phyloP scores from a whole-genome alignment of 2,888 invertebrate species.

The Biston stratarius region DNA sequence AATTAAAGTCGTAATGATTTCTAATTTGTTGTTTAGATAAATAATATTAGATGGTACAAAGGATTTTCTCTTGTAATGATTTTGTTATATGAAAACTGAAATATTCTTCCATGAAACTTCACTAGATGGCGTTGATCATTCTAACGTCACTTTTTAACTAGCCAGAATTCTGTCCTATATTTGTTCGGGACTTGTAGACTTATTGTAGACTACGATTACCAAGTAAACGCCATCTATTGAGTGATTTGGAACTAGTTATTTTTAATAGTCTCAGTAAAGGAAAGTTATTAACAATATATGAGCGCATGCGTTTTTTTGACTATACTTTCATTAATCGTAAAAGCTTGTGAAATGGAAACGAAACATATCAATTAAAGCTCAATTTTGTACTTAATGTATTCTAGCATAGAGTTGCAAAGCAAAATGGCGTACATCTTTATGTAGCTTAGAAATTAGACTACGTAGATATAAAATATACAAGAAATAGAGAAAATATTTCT shows the following conservation, averaged over 20 bases:
- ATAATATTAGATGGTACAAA: too few relatives aligned
- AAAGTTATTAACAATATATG: not conserved
- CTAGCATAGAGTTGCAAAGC: conserved; percentile 79
- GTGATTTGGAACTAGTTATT: not conserved
- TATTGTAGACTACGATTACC: not conserved
- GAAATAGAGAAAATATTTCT: conserved; percentile 46
- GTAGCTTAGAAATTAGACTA: conserved; percentile 72
- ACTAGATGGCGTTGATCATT: too few relatives aligned
- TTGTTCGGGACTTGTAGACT: too few relatives aligned
- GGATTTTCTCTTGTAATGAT: too few relatives aligned
- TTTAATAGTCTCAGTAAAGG: not conserved
- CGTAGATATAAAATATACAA: conserved; percentile 52
- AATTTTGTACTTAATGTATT: conserved; percentile 84
- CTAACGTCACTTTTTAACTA: too few relatives aligned
- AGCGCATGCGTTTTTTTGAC: not conserved
- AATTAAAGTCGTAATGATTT: too few relatives aligned
- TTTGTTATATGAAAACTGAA: too few relatives aligned
- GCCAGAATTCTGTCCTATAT: too few relatives aligned
- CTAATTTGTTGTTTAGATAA: too few relatives aligned
- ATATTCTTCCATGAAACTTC: too few relatives aligned
- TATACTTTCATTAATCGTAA: conserved; percentile 4
- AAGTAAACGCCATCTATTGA: not conserved
- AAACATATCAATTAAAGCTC: conserved; percentile 83
- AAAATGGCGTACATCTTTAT: conserved; percentile 71
- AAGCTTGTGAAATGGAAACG: conserved; percentile 57